Evolutionary conservation across 2,888 invertebrate species (phyloP).

Genomic region (Pharmacophagus antenor): DNA sequence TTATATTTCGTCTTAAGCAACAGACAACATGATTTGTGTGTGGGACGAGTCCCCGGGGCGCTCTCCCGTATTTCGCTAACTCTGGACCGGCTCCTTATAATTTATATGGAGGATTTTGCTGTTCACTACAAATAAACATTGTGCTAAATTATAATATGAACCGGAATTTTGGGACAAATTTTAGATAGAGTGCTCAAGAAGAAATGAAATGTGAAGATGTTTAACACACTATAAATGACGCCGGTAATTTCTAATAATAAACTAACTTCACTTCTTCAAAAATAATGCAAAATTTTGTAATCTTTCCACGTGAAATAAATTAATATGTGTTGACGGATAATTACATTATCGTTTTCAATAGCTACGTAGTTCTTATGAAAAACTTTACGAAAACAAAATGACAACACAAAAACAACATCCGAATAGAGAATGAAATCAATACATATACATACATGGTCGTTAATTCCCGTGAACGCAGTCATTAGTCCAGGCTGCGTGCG

Average conservation of each 20-base stretch:
- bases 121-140: constrained; percentile 63
- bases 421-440: constrained; percentile 17
- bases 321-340: too few species aligned
- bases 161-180: constrained; percentile 30
- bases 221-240: too few species aligned
- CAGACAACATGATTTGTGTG: constrained; percentile 57
- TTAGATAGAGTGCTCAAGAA: not conserved
- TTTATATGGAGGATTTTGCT: constrained; percentile 57
- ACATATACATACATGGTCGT: constrained; percentile 36
- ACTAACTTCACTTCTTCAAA: too few species aligned
- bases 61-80: constrained; percentile 43
- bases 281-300: too few species aligned
- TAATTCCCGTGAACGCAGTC: constrained; percentile 59
- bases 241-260: too few species aligned
- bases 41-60: constrained; percentile 43
- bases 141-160: constrained; percentile 45
- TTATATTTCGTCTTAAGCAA: constrained; percentile 43
- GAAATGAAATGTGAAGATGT: not conserved
- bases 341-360: too few species aligned
- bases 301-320: too few species aligned
- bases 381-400: too few species aligned
- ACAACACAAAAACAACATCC: not conserved
- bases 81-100: constrained; percentile 40
- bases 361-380: too few species aligned
- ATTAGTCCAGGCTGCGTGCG: constrained; percentile 57